Percentiles rank a stretch among this genome's conserved stretches.
phyloP scores from a whole-genome alignment of 2,113 vertebrate genomes.

The Clarias batrachus region DNA sequence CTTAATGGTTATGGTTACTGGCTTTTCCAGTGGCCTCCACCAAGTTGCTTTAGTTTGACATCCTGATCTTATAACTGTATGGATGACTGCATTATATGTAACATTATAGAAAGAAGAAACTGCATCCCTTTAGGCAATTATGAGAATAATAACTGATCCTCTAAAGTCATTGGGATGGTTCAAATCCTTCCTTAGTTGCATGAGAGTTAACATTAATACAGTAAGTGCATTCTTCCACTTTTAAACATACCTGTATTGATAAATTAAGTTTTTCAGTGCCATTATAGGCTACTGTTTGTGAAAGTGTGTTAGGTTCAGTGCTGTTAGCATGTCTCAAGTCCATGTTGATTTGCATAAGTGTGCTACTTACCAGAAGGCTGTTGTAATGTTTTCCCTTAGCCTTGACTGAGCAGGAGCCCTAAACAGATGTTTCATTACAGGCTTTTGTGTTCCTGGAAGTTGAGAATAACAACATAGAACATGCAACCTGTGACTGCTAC shows the following conservation, averaged over 20 bases:
- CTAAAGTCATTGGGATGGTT: slow-evolving; percentile 5
- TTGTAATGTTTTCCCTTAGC: slow-evolving; percentile 15
- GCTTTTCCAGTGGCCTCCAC: slow-evolving; percentile 18
- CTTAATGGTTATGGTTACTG: slow-evolving; percentile 24
- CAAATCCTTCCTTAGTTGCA: slow-evolving; percentile 20
- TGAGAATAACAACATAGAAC: slow-evolving; percentile 6
- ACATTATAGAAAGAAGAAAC: not conserved
- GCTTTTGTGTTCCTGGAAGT: slow-evolving; percentile 30
- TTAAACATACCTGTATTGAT: not conserved
- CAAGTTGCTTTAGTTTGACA: slow-evolving; percentile 21
- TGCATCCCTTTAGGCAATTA: slow-evolving; percentile 15
- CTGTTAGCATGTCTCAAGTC: slow-evolving; percentile 16
- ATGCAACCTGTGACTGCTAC: slow-evolving; percentile 22
- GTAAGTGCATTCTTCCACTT: slow-evolving; percentile 28
- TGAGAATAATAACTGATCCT: slow-evolving; percentile 18
- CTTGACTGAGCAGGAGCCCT: slow-evolving; percentile 15
- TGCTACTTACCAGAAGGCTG: slow-evolving; percentile 34
- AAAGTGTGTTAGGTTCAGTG: slow-evolving; percentile 20
- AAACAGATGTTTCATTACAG: slow-evolving; percentile 41
- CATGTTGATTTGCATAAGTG: slow-evolving; percentile 32
- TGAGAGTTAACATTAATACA: slow-evolving; percentile 15
- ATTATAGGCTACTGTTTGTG: slow-evolving; percentile 15
- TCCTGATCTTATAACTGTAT: slow-evolving; percentile 13
- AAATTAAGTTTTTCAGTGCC: slow-evolving; percentile 11
- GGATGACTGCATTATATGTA: slow-evolving; percentile 16